Evolutionary conservation across 2,888 invertebrate genomes (phyloP), one percentile per base, ranked within the genome.

Genomic region (Philhelius pedissequus): DNA sequence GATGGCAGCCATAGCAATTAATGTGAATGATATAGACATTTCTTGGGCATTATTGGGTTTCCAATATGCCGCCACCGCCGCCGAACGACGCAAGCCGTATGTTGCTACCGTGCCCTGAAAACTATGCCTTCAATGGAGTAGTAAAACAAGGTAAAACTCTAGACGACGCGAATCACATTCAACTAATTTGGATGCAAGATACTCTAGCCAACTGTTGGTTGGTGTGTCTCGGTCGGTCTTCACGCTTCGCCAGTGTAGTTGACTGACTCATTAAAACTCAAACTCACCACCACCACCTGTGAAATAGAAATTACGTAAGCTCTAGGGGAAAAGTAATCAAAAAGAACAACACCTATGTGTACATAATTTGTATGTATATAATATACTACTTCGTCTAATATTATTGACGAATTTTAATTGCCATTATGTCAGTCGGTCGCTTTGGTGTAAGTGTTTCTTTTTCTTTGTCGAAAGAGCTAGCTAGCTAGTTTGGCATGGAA

Each of bases 251-350:
- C 66, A 66, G 43, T 52, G 32, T 62, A 62, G 64, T 48, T 64
- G 52, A 69, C 74, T 75, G 75, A 84, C 74, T 79, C 79, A 84
- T 70, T 70, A 40, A 69, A 73, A 82, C 52, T 58, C 40, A 48
- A 48, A 48, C 30, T 75, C 74, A 79, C 74, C 83, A 84, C 79
- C 82, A 83, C 78, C 83, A 84, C 83, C 83, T 84, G 83, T 84
- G 79, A 75, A 79, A 70, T 52, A 38, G 45, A 13, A 32, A 54
- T 79, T 84, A 84, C 79, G 75, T 74, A 84, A 83, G 66, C 78
- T 74, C 56, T 43, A 70, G 69, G 45, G 74, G 70, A 79, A 58
- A 69, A 62, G 74, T 48, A 70, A 66, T 40, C 25, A 45, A 38
- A 60, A 68, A 78, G 40, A 66, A 52, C 32, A 40, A 7, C 35